Evolutionary conservation across 64 coral and sea anemone species (phyloP).

Genomic region (Porites lutea): DNA sequence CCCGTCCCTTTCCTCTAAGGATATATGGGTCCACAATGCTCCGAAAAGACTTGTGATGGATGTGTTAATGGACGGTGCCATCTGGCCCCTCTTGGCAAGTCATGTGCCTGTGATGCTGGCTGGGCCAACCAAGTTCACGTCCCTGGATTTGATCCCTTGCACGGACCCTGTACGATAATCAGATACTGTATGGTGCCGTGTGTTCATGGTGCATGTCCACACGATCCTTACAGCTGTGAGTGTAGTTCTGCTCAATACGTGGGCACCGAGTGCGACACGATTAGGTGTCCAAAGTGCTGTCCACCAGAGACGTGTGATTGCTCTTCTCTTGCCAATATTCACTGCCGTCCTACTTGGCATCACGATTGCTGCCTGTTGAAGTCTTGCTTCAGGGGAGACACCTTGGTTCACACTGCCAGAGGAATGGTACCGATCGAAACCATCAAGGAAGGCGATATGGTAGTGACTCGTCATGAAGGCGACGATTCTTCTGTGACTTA

Average conservation of each 20-base stretch:
- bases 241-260: constrained; percentile 4
- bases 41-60: constrained; percentile 79
- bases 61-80: constrained; percentile 80
- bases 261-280: constrained; percentile 74
- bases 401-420: constrained; percentile 79
- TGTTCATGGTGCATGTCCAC: constrained; percentile 64
- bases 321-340: constrained; percentile 10
- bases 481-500: constrained; percentile 60
- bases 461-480: constrained; percentile 84
- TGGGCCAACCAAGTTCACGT: constrained; percentile 30
- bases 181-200: constrained; percentile 78
- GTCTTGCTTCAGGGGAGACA: constrained; percentile 90
- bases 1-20: not conserved
- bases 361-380: constrained; percentile 89
- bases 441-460: constrained; percentile 77
- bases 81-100: constrained; percentile 20
- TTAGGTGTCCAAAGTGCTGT: constrained; percentile 84
- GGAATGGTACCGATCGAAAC: constrained; percentile 79
- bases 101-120: constrained; percentile 71
- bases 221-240: constrained; percentile 73
- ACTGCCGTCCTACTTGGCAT: constrained; percentile 70
- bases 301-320: constrained; percentile 92
- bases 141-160: constrained; percentile 39
- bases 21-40: constrained; percentile 78
- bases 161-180: constrained; percentile 79